phyloP scores from a whole-genome alignment of 2,113 vertebrate species.

The Hepsetus odoe region DNA sequence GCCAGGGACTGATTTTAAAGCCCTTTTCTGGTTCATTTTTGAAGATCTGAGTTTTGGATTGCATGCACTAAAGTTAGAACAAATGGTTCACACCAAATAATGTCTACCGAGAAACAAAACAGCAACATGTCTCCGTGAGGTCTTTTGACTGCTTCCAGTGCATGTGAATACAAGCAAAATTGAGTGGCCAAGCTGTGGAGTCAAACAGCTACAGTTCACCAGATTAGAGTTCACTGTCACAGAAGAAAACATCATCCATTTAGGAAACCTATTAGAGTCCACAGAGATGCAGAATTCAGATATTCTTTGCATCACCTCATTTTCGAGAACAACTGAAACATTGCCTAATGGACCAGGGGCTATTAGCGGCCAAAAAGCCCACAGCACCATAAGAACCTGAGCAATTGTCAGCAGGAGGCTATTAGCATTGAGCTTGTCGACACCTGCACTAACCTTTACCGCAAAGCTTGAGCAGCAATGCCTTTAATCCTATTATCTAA shows the following conservation, averaged over 20 bases:
- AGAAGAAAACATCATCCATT: background rate
- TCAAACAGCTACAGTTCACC: conserved; percentile 6
- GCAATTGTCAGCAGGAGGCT: conserved; percentile 34
- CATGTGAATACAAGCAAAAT: background rate
- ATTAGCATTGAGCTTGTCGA: conserved; percentile 46
- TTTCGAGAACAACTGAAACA: conserved; percentile 1
- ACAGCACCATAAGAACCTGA: background rate
- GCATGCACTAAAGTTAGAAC: no score
- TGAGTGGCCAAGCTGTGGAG: background rate
- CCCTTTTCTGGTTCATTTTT: no score
- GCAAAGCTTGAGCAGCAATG: conserved; percentile 19
- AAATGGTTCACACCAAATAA: no score
- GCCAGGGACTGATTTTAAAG: no score
- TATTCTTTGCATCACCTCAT: background rate
- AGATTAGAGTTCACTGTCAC: background rate
- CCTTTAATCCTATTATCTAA: conserved; percentile 40
- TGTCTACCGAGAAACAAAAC: no score
- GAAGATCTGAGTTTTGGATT: no score
- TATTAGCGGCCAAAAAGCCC: conserved; percentile 29
- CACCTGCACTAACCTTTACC: conserved; percentile 51
- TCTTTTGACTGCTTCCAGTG: no score
- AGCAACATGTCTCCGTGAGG: no score
- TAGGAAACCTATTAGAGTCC: background rate
- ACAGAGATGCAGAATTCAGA: background rate
- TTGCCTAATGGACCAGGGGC: conserved; percentile 28